phyloP scores from a whole-genome alignment of 2,797 vertebrate species.

The Pelodytes ibericus region DNA sequence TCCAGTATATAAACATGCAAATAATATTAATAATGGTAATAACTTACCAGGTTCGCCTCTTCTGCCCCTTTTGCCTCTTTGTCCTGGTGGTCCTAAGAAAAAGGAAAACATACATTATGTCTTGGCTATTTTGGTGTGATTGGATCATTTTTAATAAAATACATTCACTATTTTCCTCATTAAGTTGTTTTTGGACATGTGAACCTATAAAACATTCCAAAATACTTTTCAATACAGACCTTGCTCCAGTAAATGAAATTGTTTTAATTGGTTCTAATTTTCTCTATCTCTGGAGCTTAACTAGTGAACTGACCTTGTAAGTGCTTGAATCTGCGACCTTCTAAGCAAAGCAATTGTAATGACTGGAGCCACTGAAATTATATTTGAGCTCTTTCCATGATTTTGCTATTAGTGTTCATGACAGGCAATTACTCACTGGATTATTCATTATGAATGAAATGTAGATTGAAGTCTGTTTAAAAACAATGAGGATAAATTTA shows the following conservation, averaged over 20 bases:
- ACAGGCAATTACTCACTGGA: slow-evolving; percentile 45
- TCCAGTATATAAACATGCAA: no score
- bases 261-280: slow-evolving; percentile 1
- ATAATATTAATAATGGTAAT: background rate
- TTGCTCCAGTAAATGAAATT: background rate
- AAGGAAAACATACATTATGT: slow-evolving; percentile 38
- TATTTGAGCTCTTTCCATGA: slow-evolving; percentile 25
- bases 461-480: slow-evolving; percentile 25
- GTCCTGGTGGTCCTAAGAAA: slow-evolving; percentile 90
- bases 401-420: slow-evolving; percentile 36
- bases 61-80: slow-evolving; percentile 94
- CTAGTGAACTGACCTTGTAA: slow-evolving; percentile 38
- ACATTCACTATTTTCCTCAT: background rate
- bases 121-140: background rate
- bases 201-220: background rate
- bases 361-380: slow-evolving; percentile 38
- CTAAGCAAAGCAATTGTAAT: background rate
- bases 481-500: slow-evolving; percentile 25
- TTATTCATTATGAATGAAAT: slow-evolving; percentile 44
- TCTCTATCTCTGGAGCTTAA: slow-evolving; percentile 8
- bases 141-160: background rate
- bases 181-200: background rate
- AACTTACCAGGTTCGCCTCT: slow-evolving; percentile 93
- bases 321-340: slow-evolving; percentile 29
- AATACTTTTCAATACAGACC: background rate